Percentiles rank a stretch among this genome's conserved stretches.
These are phyloP conservation scores for Hydra vulgaris DNA, from an alignment of 30 jellyfish, hydroid and myxozoan species.

Conservation along the genomic window DNA sequence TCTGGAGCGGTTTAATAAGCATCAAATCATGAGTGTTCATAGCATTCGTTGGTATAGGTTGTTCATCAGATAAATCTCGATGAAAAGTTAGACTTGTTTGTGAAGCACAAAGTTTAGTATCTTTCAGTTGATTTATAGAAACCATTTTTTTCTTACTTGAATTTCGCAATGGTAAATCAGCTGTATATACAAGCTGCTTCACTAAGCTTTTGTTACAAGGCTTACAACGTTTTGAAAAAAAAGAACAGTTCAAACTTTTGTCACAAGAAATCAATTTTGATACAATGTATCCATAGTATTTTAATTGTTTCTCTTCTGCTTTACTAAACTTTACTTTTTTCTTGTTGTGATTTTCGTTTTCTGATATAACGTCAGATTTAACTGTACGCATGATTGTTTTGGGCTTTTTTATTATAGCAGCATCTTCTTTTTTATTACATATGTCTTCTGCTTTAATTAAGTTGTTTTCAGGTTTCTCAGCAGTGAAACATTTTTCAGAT, in stretches of 20 bases:
- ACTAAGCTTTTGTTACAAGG: not conserved
- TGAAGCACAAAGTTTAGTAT: conserved; percentile 40
- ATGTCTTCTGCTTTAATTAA: no score
- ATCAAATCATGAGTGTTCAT: conserved; percentile 38
- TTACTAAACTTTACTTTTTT: not conserved
- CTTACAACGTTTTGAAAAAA: not conserved
- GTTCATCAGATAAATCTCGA: conserved; percentile 34
- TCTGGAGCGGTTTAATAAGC: conserved; percentile 36
- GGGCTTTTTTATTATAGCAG: no score
- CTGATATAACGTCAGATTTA: not conserved
- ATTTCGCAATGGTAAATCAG: not conserved
- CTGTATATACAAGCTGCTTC: not conserved
- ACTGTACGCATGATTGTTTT: no score
- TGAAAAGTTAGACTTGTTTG: conserved; percentile 51
- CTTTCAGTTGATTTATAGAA: not conserved
- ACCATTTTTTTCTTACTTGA: not conserved
- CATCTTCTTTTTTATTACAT: no score
- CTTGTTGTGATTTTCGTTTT: no score
- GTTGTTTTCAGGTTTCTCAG: no score
- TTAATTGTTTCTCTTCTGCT: not conserved
- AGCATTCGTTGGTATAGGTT: conserved; percentile 17
- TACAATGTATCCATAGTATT: not conserved
- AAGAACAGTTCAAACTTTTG: not conserved
- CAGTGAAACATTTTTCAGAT: no score
- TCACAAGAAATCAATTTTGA: not conserved